Percentiles rank a stretch among this genome's conserved stretches.
Evolutionary conservation across 1,140 invertebrate species (phyloP).

Genomic region (Vanessa tameamea): DNA sequence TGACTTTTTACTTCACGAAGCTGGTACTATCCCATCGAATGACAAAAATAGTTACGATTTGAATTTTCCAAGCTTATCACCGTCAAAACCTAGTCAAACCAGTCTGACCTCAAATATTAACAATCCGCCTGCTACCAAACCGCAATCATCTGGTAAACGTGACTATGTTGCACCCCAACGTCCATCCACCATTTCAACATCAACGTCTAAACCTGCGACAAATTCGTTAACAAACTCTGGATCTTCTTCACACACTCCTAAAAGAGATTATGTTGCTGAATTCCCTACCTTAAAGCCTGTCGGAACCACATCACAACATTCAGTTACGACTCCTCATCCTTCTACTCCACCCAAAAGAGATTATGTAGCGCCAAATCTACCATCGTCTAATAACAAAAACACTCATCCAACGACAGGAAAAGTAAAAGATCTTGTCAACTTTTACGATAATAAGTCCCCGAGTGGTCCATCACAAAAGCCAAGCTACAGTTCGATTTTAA

Average conservation of each 20-base stretch:
- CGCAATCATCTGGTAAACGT: constrained; percentile 49
- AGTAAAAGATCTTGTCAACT: constrained; percentile 72
- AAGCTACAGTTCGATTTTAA: constrained; percentile 68
- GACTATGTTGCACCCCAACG: constrained; percentile 57
- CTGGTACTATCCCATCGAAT: constrained; percentile 41
- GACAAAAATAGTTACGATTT: constrained; percentile 51
- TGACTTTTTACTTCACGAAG: constrained; percentile 71
- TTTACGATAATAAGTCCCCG: constrained; percentile 59
- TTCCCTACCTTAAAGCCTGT: constrained; percentile 46
- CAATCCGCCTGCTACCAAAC: constrained; percentile 30
- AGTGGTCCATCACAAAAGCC: constrained; percentile 41
- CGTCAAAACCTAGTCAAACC: constrained; percentile 40
- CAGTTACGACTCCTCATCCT: not conserved
- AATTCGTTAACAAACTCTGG: constrained; percentile 13
- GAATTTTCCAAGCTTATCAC: constrained; percentile 54
- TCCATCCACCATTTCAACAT: constrained; percentile 27
- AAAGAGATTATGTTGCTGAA: constrained; percentile 53
- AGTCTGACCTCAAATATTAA: constrained; percentile 33
- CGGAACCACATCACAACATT: constrained; percentile 21
- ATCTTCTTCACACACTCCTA: constrained; percentile 33
- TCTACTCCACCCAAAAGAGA: constrained; percentile 43
- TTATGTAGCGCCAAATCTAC: constrained; percentile 43
- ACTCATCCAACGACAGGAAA: constrained; percentile 51
- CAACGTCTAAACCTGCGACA: constrained; percentile 19
- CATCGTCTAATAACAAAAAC: constrained; percentile 41